These are phyloP conservation scores for Leptinotarsa rubiginosa DNA, from an alignment of 2,888 invertebrate species.

Conservation along the genomic window DNA sequence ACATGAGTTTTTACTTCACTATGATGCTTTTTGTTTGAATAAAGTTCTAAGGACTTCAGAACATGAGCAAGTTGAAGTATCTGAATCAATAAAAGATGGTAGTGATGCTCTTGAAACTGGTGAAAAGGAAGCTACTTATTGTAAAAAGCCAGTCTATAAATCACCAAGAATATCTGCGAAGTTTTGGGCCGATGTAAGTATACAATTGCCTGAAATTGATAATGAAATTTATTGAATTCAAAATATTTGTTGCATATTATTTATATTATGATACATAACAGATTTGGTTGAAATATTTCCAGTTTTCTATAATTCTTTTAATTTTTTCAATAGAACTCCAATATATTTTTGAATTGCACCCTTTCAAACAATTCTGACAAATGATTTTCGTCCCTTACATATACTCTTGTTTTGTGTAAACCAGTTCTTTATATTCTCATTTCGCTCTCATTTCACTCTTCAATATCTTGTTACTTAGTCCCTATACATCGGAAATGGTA, in stretches of 20 bases:
- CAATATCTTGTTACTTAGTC: no score
- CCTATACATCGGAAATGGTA: no score
- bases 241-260: background rate
- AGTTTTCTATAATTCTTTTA: no score
- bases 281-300: no score
- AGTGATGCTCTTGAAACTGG: conserved; percentile 27
- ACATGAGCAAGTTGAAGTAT: conserved; percentile 43
- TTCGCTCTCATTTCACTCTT: no score
- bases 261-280: no score
- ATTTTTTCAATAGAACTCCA: no score
- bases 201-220: background rate
- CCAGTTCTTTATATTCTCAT: no score
- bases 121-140: conserved; percentile 45
- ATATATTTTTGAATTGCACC: no score
- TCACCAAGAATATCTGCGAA: conserved; percentile 69
- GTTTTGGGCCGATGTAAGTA: conserved; percentile 74
- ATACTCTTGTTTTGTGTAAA: no score
- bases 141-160: conserved; percentile 65
- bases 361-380: no score
- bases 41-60: conserved; percentile 46
- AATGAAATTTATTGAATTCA: background rate
- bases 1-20: conserved; percentile 80
- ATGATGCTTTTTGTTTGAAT: conserved; percentile 68
- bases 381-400: no score
- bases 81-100: conserved; percentile 32